Conservation (phyloP, 2,888 invertebrate species). For the Callosobruchus maculatus region DNA sequence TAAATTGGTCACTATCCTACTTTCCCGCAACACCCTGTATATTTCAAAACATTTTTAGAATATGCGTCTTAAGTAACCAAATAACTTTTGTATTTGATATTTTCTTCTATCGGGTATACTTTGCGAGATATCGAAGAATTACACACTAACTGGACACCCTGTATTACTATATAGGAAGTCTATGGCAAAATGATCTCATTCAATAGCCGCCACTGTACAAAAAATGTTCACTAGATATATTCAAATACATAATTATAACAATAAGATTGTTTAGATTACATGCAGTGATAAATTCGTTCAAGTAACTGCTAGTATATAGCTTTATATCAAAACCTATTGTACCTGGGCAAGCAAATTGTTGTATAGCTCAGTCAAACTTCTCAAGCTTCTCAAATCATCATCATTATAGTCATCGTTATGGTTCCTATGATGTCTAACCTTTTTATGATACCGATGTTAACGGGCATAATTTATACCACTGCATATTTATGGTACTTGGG, state of each 20-base stretch:
- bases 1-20: no score
- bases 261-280: background rate
- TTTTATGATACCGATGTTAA: background rate
- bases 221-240: background rate
- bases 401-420: background rate
- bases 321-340: background rate
- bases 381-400: background rate
- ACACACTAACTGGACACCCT: no score
- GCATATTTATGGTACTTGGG: background rate
- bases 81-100: no score
- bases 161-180: no score
- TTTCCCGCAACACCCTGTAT: no score
- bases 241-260: background rate
- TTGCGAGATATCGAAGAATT: no score
- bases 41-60: no score
- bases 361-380: background rate
- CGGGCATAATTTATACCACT: background rate
- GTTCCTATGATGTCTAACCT: background rate
- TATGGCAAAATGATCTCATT: no score
- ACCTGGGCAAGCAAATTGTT: background rate
- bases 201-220: no score
- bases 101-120: no score
- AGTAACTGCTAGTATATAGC: background rate
- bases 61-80: no score
- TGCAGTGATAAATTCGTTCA: background rate